Evolutionary conservation across 2,888 invertebrate genomes (phyloP).

Genomic region (Patella ulyssiponensis): DNA sequence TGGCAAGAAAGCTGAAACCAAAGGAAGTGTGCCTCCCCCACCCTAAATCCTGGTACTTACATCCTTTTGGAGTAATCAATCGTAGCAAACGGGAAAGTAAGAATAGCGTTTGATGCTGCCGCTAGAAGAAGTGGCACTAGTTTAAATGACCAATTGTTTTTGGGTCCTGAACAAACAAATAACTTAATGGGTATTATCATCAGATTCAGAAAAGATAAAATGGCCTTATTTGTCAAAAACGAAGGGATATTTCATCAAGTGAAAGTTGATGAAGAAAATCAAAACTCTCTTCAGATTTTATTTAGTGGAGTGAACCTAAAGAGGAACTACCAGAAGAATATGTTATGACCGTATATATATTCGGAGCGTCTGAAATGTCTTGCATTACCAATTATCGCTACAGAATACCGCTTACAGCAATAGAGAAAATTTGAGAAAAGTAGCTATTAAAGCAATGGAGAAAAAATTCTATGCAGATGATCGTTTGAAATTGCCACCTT

Average conservation of each 20-base stretch:
- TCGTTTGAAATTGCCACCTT: neutral
- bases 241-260: neutral
- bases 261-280: neutral
- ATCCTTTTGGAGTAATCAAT: too few relatives aligned
- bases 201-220: neutral
- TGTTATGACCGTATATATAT: neutral
- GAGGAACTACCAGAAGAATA: neutral
- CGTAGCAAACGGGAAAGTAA: too few relatives aligned
- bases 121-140: too few relatives aligned
- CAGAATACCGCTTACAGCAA: neutral
- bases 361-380: neutral
- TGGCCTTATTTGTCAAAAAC: neutral
- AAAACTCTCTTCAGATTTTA: neutral
- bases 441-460: neutral
- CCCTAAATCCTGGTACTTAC: too few relatives aligned
- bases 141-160: too few relatives aligned
- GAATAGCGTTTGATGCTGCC: too few relatives aligned
- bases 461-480: neutral
- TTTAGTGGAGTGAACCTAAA: neutral
- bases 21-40: too few relatives aligned
- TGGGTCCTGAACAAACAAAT: too few relatives aligned
- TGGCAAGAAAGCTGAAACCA: too few relatives aligned
- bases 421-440: neutral
- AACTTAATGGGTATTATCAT: neutral
- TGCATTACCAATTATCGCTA: neutral